Percentiles rank a stretch among this genome's conserved stretches.
Conservation (phyloP, 2,888 invertebrate species). For the Quadroppia sp. region DNA sequence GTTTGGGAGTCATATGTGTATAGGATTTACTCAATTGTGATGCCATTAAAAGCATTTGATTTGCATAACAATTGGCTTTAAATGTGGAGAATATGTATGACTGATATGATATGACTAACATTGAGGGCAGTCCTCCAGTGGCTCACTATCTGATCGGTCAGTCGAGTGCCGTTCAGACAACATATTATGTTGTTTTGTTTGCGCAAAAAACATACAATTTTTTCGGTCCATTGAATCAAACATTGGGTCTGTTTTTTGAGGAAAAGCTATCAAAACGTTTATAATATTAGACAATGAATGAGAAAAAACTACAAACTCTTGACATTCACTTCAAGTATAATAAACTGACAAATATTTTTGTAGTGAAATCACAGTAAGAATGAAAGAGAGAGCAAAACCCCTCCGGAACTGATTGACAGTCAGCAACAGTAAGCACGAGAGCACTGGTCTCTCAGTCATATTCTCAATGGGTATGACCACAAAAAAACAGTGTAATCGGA, state of each 20-base stretch:
- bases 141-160: not conserved
- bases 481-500: not conserved
- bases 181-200: not conserved
- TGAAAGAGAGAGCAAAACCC: not conserved
- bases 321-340: not conserved
- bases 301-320: not conserved
- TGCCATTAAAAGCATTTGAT: not conserved
- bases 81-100: not conserved
- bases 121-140: not conserved
- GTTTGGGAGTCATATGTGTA: not conserved
- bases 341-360: not conserved
- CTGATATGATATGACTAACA: not conserved
- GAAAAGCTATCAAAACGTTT: not conserved
- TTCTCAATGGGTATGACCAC: slow-evolving; percentile 11
- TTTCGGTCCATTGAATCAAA: not conserved
- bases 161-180: not conserved
- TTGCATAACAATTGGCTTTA: not conserved
- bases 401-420: slow-evolving; percentile 28
- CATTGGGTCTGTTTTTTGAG: not conserved
- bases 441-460: not conserved
- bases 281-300: not conserved
- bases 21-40: not conserved
- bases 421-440: not conserved
- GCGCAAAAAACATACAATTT: not conserved
- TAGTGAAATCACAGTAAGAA: not conserved